Evolutionary conservation across 2,888 invertebrate species (phyloP).

Genomic region (Nemurella pictetii): DNA sequence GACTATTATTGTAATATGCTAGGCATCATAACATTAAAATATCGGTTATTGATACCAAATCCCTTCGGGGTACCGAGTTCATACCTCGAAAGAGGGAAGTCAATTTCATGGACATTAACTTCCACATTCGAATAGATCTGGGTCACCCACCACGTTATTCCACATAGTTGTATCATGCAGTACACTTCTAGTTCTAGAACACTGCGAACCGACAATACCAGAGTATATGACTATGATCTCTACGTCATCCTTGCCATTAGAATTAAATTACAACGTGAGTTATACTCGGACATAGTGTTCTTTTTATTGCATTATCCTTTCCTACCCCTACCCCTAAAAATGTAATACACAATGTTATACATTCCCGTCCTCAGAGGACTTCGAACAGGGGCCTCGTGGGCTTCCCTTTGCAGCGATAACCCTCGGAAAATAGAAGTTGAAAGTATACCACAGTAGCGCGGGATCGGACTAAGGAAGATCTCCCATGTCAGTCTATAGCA

Average conservation of each 20-base stretch:
- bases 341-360: slow-evolving; percentile 5
- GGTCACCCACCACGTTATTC: neutral
- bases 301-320: slow-evolving; percentile 16
- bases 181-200: neutral
- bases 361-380: neutral
- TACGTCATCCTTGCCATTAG: neutral
- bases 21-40: neutral
- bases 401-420: neutral
- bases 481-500: neutral
- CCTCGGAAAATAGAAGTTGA: neutral
- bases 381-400: neutral
- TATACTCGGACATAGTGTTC: neutral
- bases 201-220: neutral
- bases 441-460: neutral
- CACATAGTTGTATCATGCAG: neutral
- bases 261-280: slow-evolving; percentile 8
- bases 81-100: slow-evolving; percentile 10
- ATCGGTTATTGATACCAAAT: slow-evolving; percentile 8
- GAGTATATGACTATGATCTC: neutral
- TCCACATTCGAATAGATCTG: slow-evolving; percentile 6
- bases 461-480: neutral
- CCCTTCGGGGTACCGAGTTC: neutral
- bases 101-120: slow-evolving; percentile 23
- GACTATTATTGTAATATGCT: neutral
- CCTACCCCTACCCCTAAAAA: neutral